phyloP scores from a whole-genome alignment of 2,797 vertebrate genomes.

The Pantherophis vulpinus region DNA sequence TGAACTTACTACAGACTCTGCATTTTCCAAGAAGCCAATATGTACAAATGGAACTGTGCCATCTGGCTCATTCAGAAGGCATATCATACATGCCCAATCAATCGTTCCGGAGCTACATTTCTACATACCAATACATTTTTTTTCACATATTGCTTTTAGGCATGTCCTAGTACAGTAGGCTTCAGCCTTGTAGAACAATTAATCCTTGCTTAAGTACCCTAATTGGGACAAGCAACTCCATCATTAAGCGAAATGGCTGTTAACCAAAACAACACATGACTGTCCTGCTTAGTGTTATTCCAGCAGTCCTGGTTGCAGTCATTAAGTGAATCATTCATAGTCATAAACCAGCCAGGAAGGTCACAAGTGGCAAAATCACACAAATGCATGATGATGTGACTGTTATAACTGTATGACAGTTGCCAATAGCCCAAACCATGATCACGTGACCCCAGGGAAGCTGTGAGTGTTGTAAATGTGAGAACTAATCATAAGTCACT shows the following conservation, averaged over 20 bases:
- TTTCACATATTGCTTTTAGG: neutral
- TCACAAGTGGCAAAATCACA: neutral
- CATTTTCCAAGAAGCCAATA: neutral
- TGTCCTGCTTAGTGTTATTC: neutral
- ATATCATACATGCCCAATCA: neutral
- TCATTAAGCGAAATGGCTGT: neutral
- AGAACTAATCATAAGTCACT: neutral
- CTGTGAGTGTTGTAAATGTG: neutral
- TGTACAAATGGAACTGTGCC: neutral
- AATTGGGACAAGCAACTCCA: neutral
- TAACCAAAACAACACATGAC: neutral
- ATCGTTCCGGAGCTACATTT: neutral
- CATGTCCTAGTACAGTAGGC: neutral
- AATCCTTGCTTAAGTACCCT: neutral
- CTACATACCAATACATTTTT: neutral
- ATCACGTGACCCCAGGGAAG: neutral
- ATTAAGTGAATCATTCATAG: neutral
- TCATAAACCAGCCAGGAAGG: neutral
- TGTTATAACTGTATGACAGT: neutral
- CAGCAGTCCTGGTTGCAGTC: neutral
- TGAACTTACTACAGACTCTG: neutral
- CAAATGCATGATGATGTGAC: neutral
- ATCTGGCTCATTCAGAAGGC: neutral
- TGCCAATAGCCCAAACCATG: neutral
- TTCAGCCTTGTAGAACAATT: neutral